Percentiles rank a stretch among this genome's conserved stretches.
Conservation (phyloP, 2,888 invertebrate species). For the Hypomecis punctinalis region DNA sequence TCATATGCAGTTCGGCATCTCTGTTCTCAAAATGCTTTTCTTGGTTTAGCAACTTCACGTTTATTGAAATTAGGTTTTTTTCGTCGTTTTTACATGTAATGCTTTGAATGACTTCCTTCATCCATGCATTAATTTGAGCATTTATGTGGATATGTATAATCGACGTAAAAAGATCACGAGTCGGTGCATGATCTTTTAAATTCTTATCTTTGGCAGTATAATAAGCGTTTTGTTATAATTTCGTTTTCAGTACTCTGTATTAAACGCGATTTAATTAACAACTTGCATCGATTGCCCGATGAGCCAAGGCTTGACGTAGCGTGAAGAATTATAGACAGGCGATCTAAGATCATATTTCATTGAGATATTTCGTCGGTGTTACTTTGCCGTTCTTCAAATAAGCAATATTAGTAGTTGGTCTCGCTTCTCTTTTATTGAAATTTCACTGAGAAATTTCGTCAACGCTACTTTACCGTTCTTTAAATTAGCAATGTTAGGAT, state of each 20-base stretch:
- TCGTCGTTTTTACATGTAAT: background rate
- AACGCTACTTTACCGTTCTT: background rate
- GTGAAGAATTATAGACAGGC: constrained; percentile 47
- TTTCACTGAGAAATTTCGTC: background rate
- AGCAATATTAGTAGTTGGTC: background rate
- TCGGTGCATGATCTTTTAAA: background rate
- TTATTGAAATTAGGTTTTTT: constrained; percentile 1
- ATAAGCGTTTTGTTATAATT: constrained; percentile 48
- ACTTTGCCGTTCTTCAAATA: background rate
- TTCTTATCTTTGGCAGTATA: constrained; percentile 44
- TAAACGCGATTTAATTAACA: constrained; percentile 58
- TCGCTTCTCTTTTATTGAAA: too few species aligned
- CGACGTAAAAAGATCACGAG: background rate
- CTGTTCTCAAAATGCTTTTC: background rate
- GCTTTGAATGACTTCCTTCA: constrained; percentile 1
- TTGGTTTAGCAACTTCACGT: background rate
- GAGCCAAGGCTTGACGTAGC: constrained; percentile 60
- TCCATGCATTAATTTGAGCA: background rate
- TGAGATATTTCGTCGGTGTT: too few species aligned
- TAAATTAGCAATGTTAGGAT: background rate
- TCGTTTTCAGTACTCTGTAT: constrained; percentile 27
- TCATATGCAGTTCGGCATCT: background rate
- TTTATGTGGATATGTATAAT: background rate
- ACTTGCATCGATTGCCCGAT: constrained; percentile 65
- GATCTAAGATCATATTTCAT: background rate